Base-by-base conservation (phyloP, 2,888 invertebrate genomes). In the Campoletis raptor region DNA sequence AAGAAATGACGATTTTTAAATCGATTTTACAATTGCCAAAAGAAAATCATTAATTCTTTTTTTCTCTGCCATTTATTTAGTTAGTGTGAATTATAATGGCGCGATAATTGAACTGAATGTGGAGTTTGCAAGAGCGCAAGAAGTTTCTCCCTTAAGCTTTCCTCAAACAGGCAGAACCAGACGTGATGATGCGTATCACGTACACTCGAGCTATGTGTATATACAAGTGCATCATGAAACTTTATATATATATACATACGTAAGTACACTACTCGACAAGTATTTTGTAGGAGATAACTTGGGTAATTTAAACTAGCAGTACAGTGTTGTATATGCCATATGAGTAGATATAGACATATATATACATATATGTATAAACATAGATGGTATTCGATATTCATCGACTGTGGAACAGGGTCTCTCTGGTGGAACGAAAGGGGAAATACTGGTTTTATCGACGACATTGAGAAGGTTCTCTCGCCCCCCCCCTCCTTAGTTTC, bases 381-480 rank as follows among this genome's bases (percentile, higher is more conserved):
- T 77, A 64, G n/a, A 45, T 77, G 84, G 76, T 57, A 81, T 77
- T 85, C 77, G 85, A 85, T 85, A 81, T 81, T 81, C 72, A 77
- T 81, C 81, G 85, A 30, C 30, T 12, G 30, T 21, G 42, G 21
- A 21, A 54, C 21, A 57, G 67, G 69, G 67, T 74, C 79, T 79
- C 80, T 76, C 69, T 80, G 61, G 18, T 69, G 69, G 74, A 54
- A 61, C 81, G 30, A 52, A 69, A 61, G 73, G 74, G 74, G 82
- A 42, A 85, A 85, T 82, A 85, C 85, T 85, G 85, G 85, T 85
- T 85, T 82, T 52, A 67, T 82, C 67, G 48, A 61, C 64, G 85
- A 85, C 85, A 85, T 82, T 85, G 79, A 85, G 74, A 85, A 79
- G 74, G 82, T 85, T 85, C 85, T 79, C 78, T 74, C 30, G 45